Percentiles rank a stretch among this genome's conserved stretches.
phyloP scores from a whole-genome alignment of 2,113 vertebrate genomes.

The Tetrax tetrax region DNA sequence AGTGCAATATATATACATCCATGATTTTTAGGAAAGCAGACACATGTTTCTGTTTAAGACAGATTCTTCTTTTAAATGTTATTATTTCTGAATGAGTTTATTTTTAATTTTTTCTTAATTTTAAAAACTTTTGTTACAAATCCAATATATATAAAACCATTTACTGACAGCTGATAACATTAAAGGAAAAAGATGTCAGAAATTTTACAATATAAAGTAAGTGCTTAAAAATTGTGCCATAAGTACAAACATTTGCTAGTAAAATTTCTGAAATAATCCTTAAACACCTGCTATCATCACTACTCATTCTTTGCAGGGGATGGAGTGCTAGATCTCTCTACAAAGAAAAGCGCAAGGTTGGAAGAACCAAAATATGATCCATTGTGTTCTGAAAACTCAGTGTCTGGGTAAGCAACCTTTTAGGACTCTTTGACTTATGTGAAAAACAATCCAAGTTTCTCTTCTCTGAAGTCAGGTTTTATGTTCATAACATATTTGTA shows the following conservation, averaged over 20 bases:
- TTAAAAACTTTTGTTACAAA: not conserved
- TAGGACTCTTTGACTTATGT: slow-evolving; percentile 59
- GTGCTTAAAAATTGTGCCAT: not conserved
- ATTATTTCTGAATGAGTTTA: not conserved
- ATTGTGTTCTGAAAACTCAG: slow-evolving; percentile 82
- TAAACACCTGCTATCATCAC: slow-evolving; percentile 41
- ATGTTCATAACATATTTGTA: slow-evolving; percentile 58
- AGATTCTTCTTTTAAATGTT: not conserved
- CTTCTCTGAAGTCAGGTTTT: slow-evolving; percentile 63
- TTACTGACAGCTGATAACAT: not conserved
- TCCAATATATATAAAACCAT: not conserved
- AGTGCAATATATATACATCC: fast-evolving
- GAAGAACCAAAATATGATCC: slow-evolving; percentile 81
- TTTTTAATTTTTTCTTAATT: not conserved
- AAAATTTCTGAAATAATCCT: not conserved
- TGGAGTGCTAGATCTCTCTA: slow-evolving; percentile 96
- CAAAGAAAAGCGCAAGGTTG: slow-evolving; percentile 85
- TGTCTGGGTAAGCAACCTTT: slow-evolving; percentile 86
- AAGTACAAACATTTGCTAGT: not conserved
- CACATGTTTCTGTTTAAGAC: not conserved
- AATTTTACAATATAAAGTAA: not conserved
- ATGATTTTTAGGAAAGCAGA: not conserved
- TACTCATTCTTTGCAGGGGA: slow-evolving; percentile 77
- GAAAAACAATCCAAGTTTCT: slow-evolving; percentile 29
- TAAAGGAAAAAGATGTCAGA: not conserved